Base-by-base conservation (phyloP, 2,888 invertebrate species). In the Hyalella azteca region DNA sequence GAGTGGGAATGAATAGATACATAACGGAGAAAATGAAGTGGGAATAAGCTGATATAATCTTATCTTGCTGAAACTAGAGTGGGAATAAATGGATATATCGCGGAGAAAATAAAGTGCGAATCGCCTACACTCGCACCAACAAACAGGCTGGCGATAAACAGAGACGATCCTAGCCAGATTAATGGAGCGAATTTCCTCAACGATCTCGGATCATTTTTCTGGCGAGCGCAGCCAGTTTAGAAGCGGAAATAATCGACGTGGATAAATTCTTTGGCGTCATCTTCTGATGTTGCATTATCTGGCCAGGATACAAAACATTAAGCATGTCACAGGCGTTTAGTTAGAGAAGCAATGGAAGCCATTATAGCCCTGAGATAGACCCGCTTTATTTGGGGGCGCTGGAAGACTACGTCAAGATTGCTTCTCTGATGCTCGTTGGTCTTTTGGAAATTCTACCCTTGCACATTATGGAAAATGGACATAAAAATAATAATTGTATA, bases 151-250 rank as follows among this genome's bases (percentile, higher is more conserved):
- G 66, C 19, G 66, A 66, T 66, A 66, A 66, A 66, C 66, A 66
- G 66, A 66, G 66, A 66, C 66, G 66, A 32, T 66, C 19, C 66
- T 66, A 36, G 29, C 29, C 66, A 66, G 66, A 66, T 66, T 66
- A 66, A 66, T 66, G 66, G 66, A 66, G 66, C 66, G 66, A 66
- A 66, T 66, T 66, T 66, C 66, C 66, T 66, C 36, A 29, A 66
- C 66, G 66, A 66, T 66, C 66, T 66, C 66, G 66, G 66, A 66
- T 66, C 66, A 66, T 66, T 66, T 66, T 66, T 66, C 66, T 66
- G 66, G 66, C 36, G 29, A 66, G 66, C 66, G 66, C 7, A 29
- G 66, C 66, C 66, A 66, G 36, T 36, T 66, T 36, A 66, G 66
- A 66, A 66, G 66, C 22, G 66, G 66, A 66, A 66, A 66, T 66